A percentile compares a stretch with the other conserved stretches of the same genome.
Evolutionary conservation across 1,140 invertebrate species (phyloP).

Genomic region (Colletes gigas): DNA sequence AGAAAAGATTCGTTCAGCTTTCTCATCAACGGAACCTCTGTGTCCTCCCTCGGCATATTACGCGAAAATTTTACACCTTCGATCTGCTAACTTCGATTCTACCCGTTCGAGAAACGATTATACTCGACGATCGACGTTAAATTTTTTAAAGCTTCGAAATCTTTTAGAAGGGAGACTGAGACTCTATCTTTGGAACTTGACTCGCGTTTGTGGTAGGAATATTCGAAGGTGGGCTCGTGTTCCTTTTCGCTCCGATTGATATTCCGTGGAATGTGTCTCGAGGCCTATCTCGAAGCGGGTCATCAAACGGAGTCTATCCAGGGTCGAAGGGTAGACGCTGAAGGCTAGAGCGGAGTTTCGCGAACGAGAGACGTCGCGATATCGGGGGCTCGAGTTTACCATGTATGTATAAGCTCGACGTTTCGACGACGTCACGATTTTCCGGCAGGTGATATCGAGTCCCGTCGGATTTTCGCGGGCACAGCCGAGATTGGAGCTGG

Average conservation of each 20-base stretch:
- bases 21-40: slow-evolving; percentile 8
- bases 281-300: neutral
- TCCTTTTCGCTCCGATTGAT: slow-evolving; percentile 6
- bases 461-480: slow-evolving; percentile 58
- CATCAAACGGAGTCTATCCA: slow-evolving; percentile 20
- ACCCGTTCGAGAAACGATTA: no score
- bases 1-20: slow-evolving; percentile 39
- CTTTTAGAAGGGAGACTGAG: no score
- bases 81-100: no score
- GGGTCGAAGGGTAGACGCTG: neutral
- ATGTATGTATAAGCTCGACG: slow-evolving; percentile 32
- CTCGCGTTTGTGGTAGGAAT: no score
- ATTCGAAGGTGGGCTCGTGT: no score
- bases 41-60: neutral
- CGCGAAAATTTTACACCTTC: no score
- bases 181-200: no score
- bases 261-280: neutral
- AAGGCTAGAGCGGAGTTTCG: neutral
- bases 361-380: slow-evolving; percentile 45
- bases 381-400: slow-evolving; percentile 41
- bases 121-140: no score
- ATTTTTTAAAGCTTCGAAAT: no score
- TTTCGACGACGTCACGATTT: slow-evolving; percentile 55
- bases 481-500: slow-evolving; percentile 61
- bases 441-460: slow-evolving; percentile 63